These are phyloP conservation scores for Taeniopygia guttata DNA, from an alignment of 2,797 vertebrate genomes.

Conservation along the genomic window DNA sequence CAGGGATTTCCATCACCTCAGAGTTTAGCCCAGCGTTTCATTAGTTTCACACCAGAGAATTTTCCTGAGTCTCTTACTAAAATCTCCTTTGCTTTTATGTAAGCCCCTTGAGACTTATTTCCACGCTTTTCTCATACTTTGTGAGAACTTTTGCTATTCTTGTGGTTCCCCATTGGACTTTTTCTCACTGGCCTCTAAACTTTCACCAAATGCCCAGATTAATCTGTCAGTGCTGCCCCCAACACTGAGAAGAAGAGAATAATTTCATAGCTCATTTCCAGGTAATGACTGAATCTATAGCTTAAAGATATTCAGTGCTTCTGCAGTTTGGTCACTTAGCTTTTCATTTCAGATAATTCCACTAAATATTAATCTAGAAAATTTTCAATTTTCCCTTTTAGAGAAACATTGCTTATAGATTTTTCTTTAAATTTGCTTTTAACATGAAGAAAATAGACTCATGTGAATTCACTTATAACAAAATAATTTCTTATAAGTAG, in stretches of 20 bases:
- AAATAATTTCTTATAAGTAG: background rate
- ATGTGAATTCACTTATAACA: background rate
- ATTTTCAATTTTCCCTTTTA: background rate
- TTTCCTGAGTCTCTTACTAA: background rate
- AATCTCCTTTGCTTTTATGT: conserved; percentile 42
- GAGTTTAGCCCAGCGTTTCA: conserved; percentile 18
- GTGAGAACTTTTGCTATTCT: background rate
- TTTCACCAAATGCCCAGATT: background rate
- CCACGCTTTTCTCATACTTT: conserved; percentile 1
- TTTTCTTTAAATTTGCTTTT: conserved; percentile 4
- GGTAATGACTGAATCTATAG: background rate
- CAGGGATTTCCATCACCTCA: conserved; percentile 31
- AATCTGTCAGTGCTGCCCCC: background rate
- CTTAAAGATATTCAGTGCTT: background rate
- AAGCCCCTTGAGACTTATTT: background rate
- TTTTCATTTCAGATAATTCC: background rate
- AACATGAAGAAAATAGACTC: background rate
- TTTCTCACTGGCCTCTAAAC: background rate
- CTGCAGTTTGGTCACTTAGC: background rate
- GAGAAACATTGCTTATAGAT: background rate
- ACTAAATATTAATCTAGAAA: background rate
- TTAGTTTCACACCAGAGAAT: background rate
- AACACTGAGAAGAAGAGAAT: background rate
- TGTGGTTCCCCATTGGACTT: background rate
- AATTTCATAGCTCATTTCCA: background rate